Evolutionary conservation across 1,140 invertebrate genomes (phyloP), one percentile per base, ranked within the genome.

Genomic region (Ceratosolen solmsi): DNA sequence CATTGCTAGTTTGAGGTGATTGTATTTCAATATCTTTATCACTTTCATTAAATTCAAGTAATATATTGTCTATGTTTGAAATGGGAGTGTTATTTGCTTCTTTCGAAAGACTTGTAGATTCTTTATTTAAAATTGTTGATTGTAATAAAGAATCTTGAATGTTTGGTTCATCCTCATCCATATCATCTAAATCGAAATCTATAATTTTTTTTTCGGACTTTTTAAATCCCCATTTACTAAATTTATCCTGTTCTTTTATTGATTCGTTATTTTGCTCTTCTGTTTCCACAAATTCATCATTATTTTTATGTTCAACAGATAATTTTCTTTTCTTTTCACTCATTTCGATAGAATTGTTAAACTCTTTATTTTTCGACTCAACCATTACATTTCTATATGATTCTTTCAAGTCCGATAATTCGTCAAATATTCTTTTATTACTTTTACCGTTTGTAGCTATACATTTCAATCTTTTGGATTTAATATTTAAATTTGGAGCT

Each of bases 161-260:
- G 30, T 41, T 71, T 25, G 41, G 11, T 58, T 51, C 33, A 49
- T 46, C 27, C 15, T n/a, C 27, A 20, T 82, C 63, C 3, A 71
- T 33, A 30, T 82, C 51, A 46, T 82, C 80, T 25, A 81, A 56
- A 75, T 81, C 72, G 63, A 75, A 81, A 54, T 81, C 58, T 27
- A 68, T 22, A n/a, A 9, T 9, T 70, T 70, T 75, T 27, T 68
- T 75, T 22, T 75, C n/a, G 13, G 46, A 68, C 22, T 41, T 68
- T 22, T 81, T 81, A 63, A 76, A 82, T 41, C 65, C 51, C 74
- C 72, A 76, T 71, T 82, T 77, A 46, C 46, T 46, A n/a, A 71
- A 58, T 56, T 76, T 68, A 58, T 46, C 27, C 30, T 82, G 8
- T 25, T 0, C 65, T 46, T 82, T 27, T 33, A 58, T 82, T 30